Base-by-base conservation (phyloP, 2,888 invertebrate species). In the Hydrotaea cyrtoneurina region DNA sequence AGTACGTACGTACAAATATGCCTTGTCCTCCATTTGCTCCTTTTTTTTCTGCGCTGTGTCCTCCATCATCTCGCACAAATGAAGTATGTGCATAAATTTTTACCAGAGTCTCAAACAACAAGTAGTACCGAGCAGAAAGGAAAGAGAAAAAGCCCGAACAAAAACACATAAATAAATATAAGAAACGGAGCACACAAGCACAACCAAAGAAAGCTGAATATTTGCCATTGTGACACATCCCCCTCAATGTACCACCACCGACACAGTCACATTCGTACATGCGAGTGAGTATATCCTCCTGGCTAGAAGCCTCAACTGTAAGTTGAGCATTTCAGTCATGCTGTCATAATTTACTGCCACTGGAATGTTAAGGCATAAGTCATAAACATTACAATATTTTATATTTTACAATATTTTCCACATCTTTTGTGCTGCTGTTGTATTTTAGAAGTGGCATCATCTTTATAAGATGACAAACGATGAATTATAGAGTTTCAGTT, bases 381-480 rank as follows among this genome's bases (percentile, higher is more conserved):
- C 85, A 82, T 74, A 85, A 85, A 85, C 82, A 85, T 85, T 82
- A 85, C 85, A 85, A 82, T 85, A 85, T 82, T 85, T 85, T 85
- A 85, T 85, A 85, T 85, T 66, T 66, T 66, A 66, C 66, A 66
- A 66, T 23, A 69, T 46, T 46, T 69, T 43, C 19, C 66, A 66
- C 39, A 39, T 66, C 66, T 66, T 46, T 69, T 69, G 69, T 39
- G 31, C 31, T 46, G 46, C 21, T 39, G 39, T 21, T 55, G 66
- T 39, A 69, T 46, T 85, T 85, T 83, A 85, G 83, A 86, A 87
- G 86, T 87, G 87, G 85, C 85, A 80, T 83, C 85, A 85, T 85
- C 85, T 80, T 80, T 86, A 74, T 84, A 86, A 87, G 85, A 82
- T 86, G 86, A 84, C 85, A 87, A 86, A 86, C 87, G 85, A 85